Conservation (phyloP, 92 coral and sea anemone genomes). For the Zoanthus gigantus region DNA sequence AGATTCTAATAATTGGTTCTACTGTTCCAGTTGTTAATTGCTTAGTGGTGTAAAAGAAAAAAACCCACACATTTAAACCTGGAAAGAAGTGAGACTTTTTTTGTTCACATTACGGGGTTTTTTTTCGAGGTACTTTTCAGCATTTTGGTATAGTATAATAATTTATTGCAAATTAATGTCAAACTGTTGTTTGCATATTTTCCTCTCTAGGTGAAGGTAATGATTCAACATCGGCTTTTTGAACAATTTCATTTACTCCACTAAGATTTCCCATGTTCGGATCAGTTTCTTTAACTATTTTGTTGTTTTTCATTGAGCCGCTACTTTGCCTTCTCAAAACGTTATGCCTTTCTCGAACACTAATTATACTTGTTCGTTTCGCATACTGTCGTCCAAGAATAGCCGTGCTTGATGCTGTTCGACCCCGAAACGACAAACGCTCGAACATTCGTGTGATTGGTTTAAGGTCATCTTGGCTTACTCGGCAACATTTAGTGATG, state of each 20-base stretch:
- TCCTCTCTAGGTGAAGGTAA: not conserved
- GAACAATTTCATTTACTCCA: not conserved
- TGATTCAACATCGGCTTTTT: not conserved
- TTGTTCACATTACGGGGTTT: not conserved
- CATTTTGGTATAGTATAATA: not conserved
- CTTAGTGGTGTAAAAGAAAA: not conserved
- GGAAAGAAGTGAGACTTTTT: not conserved
- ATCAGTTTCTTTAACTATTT: not conserved
- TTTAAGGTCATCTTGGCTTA: slow-evolving; percentile 80
- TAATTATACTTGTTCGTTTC: not conserved
- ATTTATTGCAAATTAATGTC: not conserved
- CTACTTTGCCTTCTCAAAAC: slow-evolving; percentile 2
- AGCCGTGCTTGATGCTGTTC: slow-evolving; percentile 68
- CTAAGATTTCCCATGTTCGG: not conserved
- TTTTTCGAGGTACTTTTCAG: not conserved
- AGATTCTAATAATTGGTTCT: too few relatives aligned
- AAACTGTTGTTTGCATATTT: slow-evolving; percentile 4
- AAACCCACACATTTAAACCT: not conserved
- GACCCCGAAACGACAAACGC: slow-evolving; percentile 79
- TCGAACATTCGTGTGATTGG: slow-evolving; percentile 83
- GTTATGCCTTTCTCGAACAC: not conserved
- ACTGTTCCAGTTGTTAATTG: too few relatives aligned
- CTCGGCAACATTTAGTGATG: slow-evolving; percentile 86
- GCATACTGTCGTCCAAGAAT: slow-evolving; percentile 61
- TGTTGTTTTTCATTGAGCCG: not conserved